phyloP scores from a whole-genome alignment of 2,888 invertebrate species.

The Mellilla xanthometata region DNA sequence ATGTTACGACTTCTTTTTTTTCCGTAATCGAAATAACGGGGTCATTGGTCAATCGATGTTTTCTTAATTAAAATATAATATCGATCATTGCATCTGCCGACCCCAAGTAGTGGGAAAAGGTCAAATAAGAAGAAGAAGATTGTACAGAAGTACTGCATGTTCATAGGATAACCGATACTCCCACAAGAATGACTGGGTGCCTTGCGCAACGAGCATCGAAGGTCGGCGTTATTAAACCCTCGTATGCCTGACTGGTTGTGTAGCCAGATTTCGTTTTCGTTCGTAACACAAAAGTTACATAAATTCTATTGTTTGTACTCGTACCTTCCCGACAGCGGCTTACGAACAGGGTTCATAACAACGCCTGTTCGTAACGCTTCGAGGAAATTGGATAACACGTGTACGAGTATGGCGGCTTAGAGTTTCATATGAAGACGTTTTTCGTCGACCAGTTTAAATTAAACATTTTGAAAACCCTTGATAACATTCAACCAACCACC shows the following conservation, averaged over 20 bases:
- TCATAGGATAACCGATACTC: constrained; percentile 12
- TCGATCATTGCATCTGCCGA: too few species aligned
- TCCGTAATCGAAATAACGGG: too few species aligned
- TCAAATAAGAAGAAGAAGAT: too few species aligned
- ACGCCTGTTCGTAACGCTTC: constrained; percentile 33
- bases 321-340: constrained; percentile 21
- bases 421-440: constrained; percentile 7
- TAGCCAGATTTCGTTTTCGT: constrained; percentile 57
- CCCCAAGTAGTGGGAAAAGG: too few species aligned
- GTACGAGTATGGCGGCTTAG: too few species aligned
- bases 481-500: too few species aligned
- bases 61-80: too few species aligned
- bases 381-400: constrained; percentile 33
- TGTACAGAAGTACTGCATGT: neutral
- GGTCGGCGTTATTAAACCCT: constrained; percentile 47
- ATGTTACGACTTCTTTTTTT: too few species aligned
- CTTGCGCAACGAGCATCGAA: constrained; percentile 42
- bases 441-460: neutral
- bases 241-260: constrained; percentile 51
- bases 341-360: constrained; percentile 47
- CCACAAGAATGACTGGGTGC: constrained; percentile 22
- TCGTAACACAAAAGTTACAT: constrained; percentile 57
- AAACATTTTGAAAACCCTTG: too few species aligned
- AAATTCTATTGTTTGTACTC: constrained; percentile 55
- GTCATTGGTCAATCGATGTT: too few species aligned